A percentile compares a stretch with the other conserved stretches of the same genome.
Conservation (phyloP, 1,140 invertebrate genomes). For the Araneus ventricosus region DNA sequence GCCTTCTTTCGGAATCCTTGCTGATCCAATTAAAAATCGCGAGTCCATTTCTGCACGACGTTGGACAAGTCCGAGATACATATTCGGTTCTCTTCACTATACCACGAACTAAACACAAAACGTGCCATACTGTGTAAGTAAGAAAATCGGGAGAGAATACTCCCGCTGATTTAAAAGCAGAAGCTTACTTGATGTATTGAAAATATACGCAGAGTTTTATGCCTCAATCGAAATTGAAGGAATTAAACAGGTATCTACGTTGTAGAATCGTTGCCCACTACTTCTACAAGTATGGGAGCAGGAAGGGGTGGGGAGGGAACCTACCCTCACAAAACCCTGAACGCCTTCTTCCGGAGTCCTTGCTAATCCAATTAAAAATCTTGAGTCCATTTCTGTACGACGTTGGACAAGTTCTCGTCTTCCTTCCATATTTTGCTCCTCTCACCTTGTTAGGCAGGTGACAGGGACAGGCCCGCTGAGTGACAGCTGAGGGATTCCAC, state of each 20-base stretch:
- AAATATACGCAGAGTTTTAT: no score
- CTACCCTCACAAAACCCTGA: not conserved
- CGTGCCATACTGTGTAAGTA: no score
- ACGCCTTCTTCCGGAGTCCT: not conserved
- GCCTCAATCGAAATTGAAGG: no score
- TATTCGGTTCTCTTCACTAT: no score
- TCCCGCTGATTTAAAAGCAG: no score
- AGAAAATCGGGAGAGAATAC: no score
- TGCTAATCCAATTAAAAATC: conserved; percentile 8
- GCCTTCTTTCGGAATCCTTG: not conserved
- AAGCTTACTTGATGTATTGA: no score
- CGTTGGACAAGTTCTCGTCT: not conserved
- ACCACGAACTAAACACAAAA: no score
- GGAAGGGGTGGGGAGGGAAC: no score
- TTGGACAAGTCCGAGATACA: not conserved
- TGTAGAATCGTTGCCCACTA: no score
- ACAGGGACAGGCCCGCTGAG: not conserved
- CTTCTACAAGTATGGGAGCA: no score
- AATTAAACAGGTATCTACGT: no score
- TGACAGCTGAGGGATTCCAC: conserved; percentile 22
- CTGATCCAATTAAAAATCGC: not conserved
- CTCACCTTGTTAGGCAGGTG: conserved; percentile 10
- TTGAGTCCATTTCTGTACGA: not conserved
- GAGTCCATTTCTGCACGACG: not conserved
- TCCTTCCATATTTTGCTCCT: not conserved